A percentile compares a stretch with the other conserved stretches of the same genome.
phyloP scores from a whole-genome alignment of 2,113 vertebrate species.

The Hippocampus guttulatus region DNA sequence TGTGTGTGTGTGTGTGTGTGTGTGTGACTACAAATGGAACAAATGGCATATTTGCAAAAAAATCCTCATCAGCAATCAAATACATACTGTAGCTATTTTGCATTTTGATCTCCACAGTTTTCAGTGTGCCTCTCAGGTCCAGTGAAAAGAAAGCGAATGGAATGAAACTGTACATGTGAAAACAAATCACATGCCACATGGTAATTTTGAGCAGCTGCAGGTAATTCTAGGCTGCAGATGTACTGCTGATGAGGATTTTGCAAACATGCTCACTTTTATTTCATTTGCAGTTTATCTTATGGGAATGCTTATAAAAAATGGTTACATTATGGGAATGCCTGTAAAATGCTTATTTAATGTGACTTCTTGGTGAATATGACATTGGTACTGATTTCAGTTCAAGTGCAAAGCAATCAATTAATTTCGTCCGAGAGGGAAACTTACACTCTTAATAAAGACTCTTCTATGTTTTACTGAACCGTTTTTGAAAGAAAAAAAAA shows the following conservation, averaged over 20 bases:
- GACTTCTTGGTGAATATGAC: not conserved
- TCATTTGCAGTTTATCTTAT: slow-evolving; percentile 29
- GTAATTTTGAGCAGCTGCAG: slow-evolving; percentile 11
- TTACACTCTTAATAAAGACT: not conserved
- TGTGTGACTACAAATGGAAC: slow-evolving; percentile 41
- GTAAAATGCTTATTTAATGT: slow-evolving; percentile 10
- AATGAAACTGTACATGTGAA: slow-evolving; percentile 8
- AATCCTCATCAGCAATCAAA: slow-evolving; percentile 21
- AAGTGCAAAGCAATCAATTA: not conserved
- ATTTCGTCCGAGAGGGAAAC: not conserved
- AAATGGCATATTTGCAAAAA: slow-evolving; percentile 40
- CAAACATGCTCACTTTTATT: slow-evolving; percentile 34
- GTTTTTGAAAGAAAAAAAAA: not conserved
- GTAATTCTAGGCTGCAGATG: not conserved
- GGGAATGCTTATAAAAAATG: not conserved
- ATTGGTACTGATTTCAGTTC: not conserved
- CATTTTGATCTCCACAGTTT: slow-evolving; percentile 4
- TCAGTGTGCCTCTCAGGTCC: not conserved
- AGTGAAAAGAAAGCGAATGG: slow-evolving; percentile 11
- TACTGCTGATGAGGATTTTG: not conserved
- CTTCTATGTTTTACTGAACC: not conserved
- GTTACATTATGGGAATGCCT: slow-evolving; percentile 21
- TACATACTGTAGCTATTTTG: slow-evolving; percentile 19
- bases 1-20: not conserved
- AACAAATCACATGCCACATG: not conserved